phyloP scores from a whole-genome alignment of 2,888 invertebrate genomes.

The Vanessa cardui region DNA sequence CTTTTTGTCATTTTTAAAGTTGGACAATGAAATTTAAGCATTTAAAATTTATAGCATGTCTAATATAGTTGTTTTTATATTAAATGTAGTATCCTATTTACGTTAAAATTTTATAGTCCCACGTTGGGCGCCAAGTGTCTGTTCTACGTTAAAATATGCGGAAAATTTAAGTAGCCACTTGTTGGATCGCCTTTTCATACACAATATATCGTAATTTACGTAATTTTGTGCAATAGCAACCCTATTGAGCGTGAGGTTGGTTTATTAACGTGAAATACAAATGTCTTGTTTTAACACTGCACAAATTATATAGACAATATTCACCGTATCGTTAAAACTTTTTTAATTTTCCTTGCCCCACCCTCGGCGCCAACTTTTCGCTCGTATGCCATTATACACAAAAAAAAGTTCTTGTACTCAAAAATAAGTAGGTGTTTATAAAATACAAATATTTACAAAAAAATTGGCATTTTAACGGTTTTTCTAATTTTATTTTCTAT shows the following conservation, averaged over 20 bases:
- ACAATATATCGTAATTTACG: no score
- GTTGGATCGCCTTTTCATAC: no score
- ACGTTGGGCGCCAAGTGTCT: not conserved
- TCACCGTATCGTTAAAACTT: not conserved
- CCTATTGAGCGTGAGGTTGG: not conserved
- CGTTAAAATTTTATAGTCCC: not conserved
- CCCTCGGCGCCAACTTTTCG: conserved; percentile 1
- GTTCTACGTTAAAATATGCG: not conserved
- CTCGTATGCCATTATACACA: not conserved
- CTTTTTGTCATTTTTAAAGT: no score
- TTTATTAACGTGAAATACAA: not conserved
- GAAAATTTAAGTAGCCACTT: not conserved
- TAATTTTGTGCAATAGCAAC: no score
- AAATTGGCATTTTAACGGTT: no score
- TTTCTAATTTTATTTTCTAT: no score
- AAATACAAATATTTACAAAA: no score
- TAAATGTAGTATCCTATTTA: not conserved
- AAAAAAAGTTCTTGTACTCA: not conserved
- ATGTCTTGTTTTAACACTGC: not conserved
- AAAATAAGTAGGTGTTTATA: not conserved
- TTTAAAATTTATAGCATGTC: not conserved
- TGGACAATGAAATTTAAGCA: no score
- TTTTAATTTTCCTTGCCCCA: conserved; percentile 5
- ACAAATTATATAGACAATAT: not conserved
- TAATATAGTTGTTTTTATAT: not conserved